These are phyloP conservation scores for Cantharis flavilabris DNA, from an alignment of 2,888 invertebrate species.

Conservation along the genomic window DNA sequence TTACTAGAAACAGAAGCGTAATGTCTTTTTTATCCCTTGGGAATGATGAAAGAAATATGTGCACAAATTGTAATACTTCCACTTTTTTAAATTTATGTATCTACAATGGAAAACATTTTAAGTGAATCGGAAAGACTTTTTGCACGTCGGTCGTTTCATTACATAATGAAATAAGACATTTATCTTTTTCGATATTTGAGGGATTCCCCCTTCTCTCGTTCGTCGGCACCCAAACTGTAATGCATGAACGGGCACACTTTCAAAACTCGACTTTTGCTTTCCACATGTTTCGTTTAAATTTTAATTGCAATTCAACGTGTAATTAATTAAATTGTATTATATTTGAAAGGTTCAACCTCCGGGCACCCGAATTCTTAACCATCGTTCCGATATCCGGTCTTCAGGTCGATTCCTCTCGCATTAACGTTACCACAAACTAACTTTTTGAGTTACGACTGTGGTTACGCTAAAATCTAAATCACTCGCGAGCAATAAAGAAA, in stretches of 20 bases:
- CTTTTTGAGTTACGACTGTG: not conserved
- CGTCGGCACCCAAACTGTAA: not conserved
- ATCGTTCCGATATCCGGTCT: not conserved
- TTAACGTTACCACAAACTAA: not conserved
- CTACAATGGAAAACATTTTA: not conserved
- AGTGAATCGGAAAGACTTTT: not conserved
- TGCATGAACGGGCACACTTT: not conserved
- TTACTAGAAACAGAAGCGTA: slow-evolving; percentile 47
- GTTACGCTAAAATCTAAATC: not conserved
- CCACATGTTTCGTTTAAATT: not conserved
- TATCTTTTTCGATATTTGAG: not conserved
- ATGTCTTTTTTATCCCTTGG: slow-evolving; percentile 53
- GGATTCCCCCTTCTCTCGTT: not conserved
- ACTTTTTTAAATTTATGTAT: not conserved
- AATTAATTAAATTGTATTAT: not conserved
- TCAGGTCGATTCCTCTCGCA: not conserved
- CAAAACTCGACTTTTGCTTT: not conserved
- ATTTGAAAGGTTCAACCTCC: not conserved
- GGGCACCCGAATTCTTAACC: not conserved
- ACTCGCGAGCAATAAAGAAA: slow-evolving; percentile 26
- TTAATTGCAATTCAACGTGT: not conserved
- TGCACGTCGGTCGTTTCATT: not conserved
- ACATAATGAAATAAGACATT: not conserved
- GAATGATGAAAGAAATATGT: slow-evolving; percentile 42
- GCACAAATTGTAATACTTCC: slow-evolving; percentile 27